A percentile compares a stretch with the other conserved stretches of the same genome.
phyloP scores from a whole-genome alignment of 2,888 invertebrate genomes.

The Fragum whitleyi region DNA sequence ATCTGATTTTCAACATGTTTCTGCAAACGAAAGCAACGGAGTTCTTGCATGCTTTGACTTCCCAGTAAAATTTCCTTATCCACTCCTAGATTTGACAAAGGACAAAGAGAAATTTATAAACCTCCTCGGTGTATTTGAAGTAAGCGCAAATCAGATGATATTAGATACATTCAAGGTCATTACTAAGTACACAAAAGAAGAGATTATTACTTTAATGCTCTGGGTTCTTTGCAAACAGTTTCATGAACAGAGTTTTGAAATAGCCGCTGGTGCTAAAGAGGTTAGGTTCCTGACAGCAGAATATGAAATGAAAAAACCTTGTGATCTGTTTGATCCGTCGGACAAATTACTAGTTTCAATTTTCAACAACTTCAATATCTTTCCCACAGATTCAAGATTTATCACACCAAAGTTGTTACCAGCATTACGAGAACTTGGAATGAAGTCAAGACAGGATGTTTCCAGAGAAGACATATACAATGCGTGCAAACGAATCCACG shows the following conservation, averaged over 20 bases:
- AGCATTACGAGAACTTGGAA: conserved; percentile 29
- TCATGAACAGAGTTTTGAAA: not conserved
- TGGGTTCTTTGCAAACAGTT: conserved; percentile 10
- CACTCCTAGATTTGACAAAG: not conserved
- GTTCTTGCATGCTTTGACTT: not conserved
- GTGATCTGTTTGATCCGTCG: conserved; percentile 48
- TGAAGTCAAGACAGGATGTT: conserved; percentile 32
- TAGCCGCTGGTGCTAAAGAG: not conserved
- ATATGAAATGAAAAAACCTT: conserved; percentile 12
- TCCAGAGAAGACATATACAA: conserved; percentile 32
- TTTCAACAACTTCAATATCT: conserved; percentile 22
- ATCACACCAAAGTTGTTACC: not conserved
- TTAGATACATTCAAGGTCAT: conserved; percentile 4
- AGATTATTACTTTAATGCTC: conserved; percentile 1
- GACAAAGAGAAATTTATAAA: not conserved
- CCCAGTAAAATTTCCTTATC: conserved; percentile 19
- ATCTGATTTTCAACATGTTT: not conserved
- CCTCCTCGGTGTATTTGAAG: not conserved
- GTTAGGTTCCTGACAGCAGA: not conserved
- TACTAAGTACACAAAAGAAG: not conserved
- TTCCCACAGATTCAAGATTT: conserved; percentile 32
- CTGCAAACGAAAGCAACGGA: not conserved
- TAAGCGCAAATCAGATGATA: not conserved
- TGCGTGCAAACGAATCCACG: conserved; percentile 26
- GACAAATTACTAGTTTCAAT: conserved; percentile 24